Percentiles rank a stretch among this genome's conserved stretches.
These are phyloP conservation scores for Cepaea nemoralis DNA, from an alignment of 1,140 invertebrate species.

Conservation along the genomic window DNA sequence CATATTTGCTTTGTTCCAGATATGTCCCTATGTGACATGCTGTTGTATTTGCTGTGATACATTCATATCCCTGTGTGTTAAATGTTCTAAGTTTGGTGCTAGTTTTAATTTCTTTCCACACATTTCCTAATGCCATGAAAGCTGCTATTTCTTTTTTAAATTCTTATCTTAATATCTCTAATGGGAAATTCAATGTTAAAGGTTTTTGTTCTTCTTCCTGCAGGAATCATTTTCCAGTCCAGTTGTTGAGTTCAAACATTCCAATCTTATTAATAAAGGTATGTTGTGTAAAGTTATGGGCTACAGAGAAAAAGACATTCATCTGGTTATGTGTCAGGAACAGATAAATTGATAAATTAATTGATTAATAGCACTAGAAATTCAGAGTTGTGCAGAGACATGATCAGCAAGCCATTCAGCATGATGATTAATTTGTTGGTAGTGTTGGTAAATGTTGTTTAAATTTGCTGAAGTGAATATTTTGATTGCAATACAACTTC, in stretches of 20 bases:
- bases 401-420: not conserved
- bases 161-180: conserved; percentile 13
- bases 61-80: no score
- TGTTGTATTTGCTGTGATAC: no score
- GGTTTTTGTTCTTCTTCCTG: conserved; percentile 43
- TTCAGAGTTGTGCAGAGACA: not conserved
- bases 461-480: not conserved
- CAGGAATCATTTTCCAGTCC: conserved; percentile 79
- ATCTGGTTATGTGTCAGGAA: not conserved
- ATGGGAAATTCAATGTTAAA: not conserved
- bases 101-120: no score
- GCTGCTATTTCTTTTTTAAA: not conserved
- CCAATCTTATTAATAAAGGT: conserved; percentile 91
- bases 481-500: no score
- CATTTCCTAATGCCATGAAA: no score
- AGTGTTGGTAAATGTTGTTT: not conserved
- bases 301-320: not conserved
- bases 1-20: not conserved
- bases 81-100: no score
- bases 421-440: not conserved
- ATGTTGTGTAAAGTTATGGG: conserved; percentile 56
- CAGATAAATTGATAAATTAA: not conserved
- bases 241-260: conserved; percentile 89
- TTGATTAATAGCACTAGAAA: not conserved
- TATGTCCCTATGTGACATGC: not conserved